Evolutionary conservation across 2,888 invertebrate genomes (phyloP).

Genomic region (Hipparchia sbordonii): DNA sequence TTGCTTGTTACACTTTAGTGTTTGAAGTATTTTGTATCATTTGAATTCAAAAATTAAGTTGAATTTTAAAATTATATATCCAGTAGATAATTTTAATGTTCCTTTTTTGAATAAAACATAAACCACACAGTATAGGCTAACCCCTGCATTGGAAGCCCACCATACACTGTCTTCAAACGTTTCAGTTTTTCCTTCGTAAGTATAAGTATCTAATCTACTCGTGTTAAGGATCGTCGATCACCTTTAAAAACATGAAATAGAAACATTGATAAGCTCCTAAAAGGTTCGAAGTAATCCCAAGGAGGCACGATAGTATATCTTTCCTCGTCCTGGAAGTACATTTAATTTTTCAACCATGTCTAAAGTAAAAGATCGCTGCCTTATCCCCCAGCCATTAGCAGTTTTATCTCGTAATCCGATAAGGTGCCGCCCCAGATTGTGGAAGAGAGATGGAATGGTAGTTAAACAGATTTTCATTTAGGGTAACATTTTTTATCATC

Average conservation of each 20-base stretch:
- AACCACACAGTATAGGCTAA: too few species aligned
- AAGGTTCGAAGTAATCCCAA: background rate
- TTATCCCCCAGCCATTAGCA: conserved; percentile 36
- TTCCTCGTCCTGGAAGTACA: conserved; percentile 6
- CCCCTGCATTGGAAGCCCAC: too few species aligned
- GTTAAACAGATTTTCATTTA: conserved; percentile 16
- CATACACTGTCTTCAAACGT: too few species aligned
- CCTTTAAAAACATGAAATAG: background rate
- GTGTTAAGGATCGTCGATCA: background rate
- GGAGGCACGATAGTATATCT: conserved; percentile 1
- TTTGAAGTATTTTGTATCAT: too few species aligned
- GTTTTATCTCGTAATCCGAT: conserved; percentile 40
- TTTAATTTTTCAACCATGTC: conserved; percentile 29
- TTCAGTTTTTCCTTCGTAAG: too few species aligned
- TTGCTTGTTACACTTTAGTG: too few species aligned
- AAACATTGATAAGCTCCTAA: conserved; percentile 1
- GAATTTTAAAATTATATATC: too few species aligned
- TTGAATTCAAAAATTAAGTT: too few species aligned
- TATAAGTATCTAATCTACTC: background rate
- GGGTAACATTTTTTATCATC: background rate
- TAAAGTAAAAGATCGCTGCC: conserved; percentile 32
- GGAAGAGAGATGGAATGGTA: background rate
- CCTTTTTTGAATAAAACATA: too few species aligned
- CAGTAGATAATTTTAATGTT: too few species aligned
- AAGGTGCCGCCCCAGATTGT: conserved; percentile 22